Evolutionary conservation across 2,888 invertebrate species (phyloP), one percentile per base, ranked within the genome.

Genomic region (Rhorus exstirpatorius): DNA sequence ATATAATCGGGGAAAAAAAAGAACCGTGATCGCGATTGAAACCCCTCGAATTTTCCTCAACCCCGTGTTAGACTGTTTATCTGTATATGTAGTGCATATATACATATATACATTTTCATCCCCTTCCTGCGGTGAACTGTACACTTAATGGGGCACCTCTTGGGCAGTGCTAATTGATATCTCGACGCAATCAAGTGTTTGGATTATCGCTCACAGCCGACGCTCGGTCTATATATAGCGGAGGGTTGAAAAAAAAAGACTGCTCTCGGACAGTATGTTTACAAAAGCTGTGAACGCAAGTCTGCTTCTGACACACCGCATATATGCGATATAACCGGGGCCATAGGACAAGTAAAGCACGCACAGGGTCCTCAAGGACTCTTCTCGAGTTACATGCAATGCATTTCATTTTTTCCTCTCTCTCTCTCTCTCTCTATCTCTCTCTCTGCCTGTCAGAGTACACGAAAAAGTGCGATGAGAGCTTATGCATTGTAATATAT

Each of bases 141-240:
- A 63, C 70, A 74, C 70, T 83, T 86, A 87, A 88, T 85, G 85
- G 85, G 85, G 67, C 83, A 71, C 78, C 38, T 65, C 68, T 77
- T 49, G 67, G 49, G 46, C 67, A 19, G 67, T 87, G 88, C 90
- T 92, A 93, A 93, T 93, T 92, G 93, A 92, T 92, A 91, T 91
- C 91, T 85, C 87, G 84, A 85, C 85, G 83, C 90, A 91, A 92
- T 92, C 91, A 89, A 92, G 92, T 92, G 92, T 92, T 92, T 92
- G 91, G 88, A 90, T 91, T 89, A 88, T 88, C 88, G 85, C 79
- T 67, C 58, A 49, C 51, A 38, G 46, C 46, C 71, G 55, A 80
- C 78, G 70, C 44, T 58, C 38, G 21, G 51, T n/a, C 19, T 35
- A 19, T n/a, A n/a, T n/a, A n/a, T 55, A 17, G 46, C 55, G 53